These are phyloP conservation scores for Pristionchus fissidentatus DNA, from an alignment of 2,888 invertebrate genomes.

Conservation along the genomic window DNA sequence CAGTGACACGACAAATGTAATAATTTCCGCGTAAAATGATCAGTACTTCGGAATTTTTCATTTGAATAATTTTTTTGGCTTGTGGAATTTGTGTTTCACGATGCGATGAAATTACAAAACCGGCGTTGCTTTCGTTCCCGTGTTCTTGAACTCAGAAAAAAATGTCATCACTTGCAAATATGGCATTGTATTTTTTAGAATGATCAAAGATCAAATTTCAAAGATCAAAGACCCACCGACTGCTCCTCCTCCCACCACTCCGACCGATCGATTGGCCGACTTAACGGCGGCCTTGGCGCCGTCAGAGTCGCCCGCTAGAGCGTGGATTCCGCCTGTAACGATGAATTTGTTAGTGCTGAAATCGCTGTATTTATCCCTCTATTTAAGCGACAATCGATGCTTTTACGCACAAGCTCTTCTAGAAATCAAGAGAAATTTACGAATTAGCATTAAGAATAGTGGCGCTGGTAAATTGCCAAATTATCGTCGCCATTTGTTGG, in stretches of 20 bases:
- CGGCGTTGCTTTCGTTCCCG: too few species aligned
- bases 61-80: not conserved
- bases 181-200: not conserved
- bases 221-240: conserved; percentile 41
- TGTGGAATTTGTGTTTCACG: not conserved
- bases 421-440: too few species aligned
- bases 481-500: too few species aligned
- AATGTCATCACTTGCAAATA: not conserved
- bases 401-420: too few species aligned
- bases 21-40: too few species aligned
- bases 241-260: conserved; percentile 49
- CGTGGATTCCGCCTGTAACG: conserved; percentile 31
- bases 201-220: not conserved
- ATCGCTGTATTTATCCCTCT: too few species aligned
- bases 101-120: too few species aligned
- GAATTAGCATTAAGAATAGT: too few species aligned
- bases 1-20: too few species aligned
- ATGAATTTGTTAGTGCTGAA: not conserved
- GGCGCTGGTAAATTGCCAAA: too few species aligned
- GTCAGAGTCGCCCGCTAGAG: conserved; percentile 17
- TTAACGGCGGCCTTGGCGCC: conserved; percentile 43
- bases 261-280: conserved; percentile 46
- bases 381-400: too few species aligned
- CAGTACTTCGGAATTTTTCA: too few species aligned
- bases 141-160: not conserved